Evolutionary conservation across 2,797 vertebrate species (phyloP).

Genomic region (Enteromius afrohamiltoni): DNA sequence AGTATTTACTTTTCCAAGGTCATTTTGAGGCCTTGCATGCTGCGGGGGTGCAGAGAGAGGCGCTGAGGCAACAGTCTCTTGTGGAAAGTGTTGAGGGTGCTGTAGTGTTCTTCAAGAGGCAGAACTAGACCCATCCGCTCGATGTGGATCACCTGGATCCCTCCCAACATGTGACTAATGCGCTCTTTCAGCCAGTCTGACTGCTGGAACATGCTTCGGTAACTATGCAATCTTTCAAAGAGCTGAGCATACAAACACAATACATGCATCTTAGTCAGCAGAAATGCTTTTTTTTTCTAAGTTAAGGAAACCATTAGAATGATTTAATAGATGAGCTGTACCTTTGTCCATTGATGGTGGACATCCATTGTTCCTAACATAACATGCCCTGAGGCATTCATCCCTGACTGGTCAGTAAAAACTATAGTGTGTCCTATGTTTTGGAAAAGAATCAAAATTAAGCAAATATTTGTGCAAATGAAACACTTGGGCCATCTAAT

Average conservation of each 20-base stretch:
- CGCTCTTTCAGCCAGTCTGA: conserved; percentile 85
- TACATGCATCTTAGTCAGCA: background rate
- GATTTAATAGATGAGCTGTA: conserved; percentile 68
- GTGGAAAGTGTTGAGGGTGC: conserved; percentile 82
- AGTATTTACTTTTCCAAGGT: conserved; percentile 83
- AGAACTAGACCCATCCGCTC: conserved; percentile 84
- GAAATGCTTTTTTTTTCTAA: background rate
- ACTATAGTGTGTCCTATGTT: conserved; percentile 84
- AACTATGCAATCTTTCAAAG: conserved; percentile 86
- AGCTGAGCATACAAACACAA: conserved; percentile 73
- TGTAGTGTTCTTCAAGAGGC: conserved; percentile 86
- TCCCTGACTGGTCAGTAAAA: conserved; percentile 91
- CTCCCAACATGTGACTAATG: conserved; percentile 89
- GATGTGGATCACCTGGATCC: conserved; percentile 84
- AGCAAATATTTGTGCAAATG: conserved; percentile 2
- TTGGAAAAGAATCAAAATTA: background rate
- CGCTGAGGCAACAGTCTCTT: conserved; percentile 76
- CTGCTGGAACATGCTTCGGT: conserved; percentile 83
- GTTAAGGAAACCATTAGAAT: background rate
- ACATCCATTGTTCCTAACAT: conserved; percentile 97
- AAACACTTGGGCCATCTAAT: background rate
- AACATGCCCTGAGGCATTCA: conserved; percentile 90
- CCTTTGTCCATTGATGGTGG: conserved; percentile 94
- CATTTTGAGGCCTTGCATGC: conserved; percentile 88
- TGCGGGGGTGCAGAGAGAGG: conserved; percentile 84